Base-by-base conservation (phyloP, 1,140 invertebrate species). In the Bombus sylvicola region DNA sequence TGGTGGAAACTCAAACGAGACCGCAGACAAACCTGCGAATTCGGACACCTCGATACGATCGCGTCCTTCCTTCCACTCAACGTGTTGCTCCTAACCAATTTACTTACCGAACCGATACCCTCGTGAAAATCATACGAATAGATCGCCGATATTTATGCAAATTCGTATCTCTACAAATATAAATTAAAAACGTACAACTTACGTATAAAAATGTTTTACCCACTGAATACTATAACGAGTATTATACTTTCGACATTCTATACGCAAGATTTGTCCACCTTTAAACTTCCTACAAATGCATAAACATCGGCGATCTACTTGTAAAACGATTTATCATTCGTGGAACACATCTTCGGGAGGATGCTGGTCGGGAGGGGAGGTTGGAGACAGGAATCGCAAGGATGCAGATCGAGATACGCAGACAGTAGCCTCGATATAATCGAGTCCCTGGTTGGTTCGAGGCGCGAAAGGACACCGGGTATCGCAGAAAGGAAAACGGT, bases 401-500 rank as follows among this genome's bases (percentile, higher is more conserved):
- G 39, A 62, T 57, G 75, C 57, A 43, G 71, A 75, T 79, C 69
- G 22, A 59, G 53, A 72, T 47, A 37, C 53, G 59, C n/a, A 76
- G 82, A 85, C 87, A 79, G 77, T 88, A 82, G 84, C 68, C 75
- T 79, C 87, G 83, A 88, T 91, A 77, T 73, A 69, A 83, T 78
- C 83, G 72, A 83, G 81, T 90, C 74, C 81, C 68, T 13, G 10
- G 47, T 22, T 18, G 64, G 74, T 41, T 31, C 25, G 22, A 5
- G 3, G 73, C 74, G 43, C 62, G 74, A 78, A 83, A 78, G 73
- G 74, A 74, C 62, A 69, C 62, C 31, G 62, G 12, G 59, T 53
- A 43, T 83, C 37, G 43, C 37, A 72, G 41, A 81, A 75, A 85
- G 80, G 77, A 88, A 39, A 74, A 89, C 72, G 39, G 69, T 74